Evolutionary conservation across 2,113 vertebrate genomes (phyloP).

Genomic region (Lutjanus erythropterus): DNA sequence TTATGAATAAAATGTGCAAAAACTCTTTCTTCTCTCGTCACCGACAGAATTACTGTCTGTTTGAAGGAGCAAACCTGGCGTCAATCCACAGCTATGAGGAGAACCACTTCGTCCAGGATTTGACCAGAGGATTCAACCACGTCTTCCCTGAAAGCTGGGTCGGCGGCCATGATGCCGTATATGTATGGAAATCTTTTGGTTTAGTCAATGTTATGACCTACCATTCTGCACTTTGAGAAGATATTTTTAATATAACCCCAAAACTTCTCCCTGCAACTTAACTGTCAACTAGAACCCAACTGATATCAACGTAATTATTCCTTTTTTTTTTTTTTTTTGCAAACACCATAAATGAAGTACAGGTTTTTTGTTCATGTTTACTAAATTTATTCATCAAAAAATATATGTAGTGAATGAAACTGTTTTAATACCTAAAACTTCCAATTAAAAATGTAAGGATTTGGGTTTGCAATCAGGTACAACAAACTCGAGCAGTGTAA

Average conservation of each 20-base stretch:
- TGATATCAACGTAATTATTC: not conserved
- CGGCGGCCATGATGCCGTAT: slow-evolving; percentile 13
- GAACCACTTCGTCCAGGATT: slow-evolving; percentile 26
- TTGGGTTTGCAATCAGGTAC: too few relatives aligned
- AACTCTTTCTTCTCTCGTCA: not conserved
- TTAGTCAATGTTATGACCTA: not conserved
- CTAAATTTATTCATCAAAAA: too few relatives aligned
- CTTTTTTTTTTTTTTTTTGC: too few relatives aligned
- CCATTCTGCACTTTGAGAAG: not conserved
- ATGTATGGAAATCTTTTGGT: not conserved
- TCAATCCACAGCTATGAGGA: slow-evolving; percentile 39
- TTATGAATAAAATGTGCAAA: not conserved
- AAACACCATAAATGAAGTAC: too few relatives aligned
- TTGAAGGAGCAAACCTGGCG: slow-evolving; percentile 48
- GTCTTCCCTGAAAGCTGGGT: slow-evolving; percentile 54
- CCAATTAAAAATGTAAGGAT: too few relatives aligned
- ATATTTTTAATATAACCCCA: not conserved
- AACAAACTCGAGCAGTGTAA: too few relatives aligned
- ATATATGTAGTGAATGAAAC: too few relatives aligned
- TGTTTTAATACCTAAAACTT: too few relatives aligned
- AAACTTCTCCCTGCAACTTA: not conserved
- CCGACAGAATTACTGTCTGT: slow-evolving; percentile 56
- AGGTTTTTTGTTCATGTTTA: too few relatives aligned
- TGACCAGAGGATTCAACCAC: slow-evolving; percentile 18
- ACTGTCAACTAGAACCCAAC: not conserved